Base-by-base conservation (phyloP, 2,113 vertebrate genomes). In the Pandion haliaetus region DNA sequence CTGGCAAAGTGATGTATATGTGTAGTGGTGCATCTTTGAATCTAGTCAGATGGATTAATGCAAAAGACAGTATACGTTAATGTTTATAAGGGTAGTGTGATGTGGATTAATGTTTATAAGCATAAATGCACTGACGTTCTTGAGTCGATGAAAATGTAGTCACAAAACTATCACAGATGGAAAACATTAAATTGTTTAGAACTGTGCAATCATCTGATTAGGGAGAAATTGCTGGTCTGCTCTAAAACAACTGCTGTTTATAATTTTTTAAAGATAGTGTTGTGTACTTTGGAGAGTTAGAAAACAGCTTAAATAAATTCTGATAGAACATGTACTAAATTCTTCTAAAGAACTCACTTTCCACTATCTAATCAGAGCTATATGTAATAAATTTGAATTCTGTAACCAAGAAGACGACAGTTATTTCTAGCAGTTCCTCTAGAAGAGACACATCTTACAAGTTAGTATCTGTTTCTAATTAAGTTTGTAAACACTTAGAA, bases 381-480 rank as follows among this genome's bases (percentile, higher is more conserved):
- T 32, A 74, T 47, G 47, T 76, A 70, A 34, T 86, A 87, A 52
- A 45, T 80, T 54, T 70, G 32, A 91, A 58, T 67, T 74, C 25
- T 78, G 1, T 77, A 81, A 61, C 14, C 42, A 61, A 84, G 72
- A 29, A 67, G 31, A 55, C 47, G 81, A 28, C 44, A 82, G 69
- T 86, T 92, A 71, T 83, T 95, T 87, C 25, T 65, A 74, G 71
- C 52, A 83, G 47, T 49, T 92, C 24, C n/a, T 88, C 78, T 62
- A 42, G 61, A 78, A 57, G 12, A 97, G 52, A 54, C 34, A 18
- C 69, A n/a, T 84, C 59, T 92, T 71, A 67, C 1, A 14, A 66
- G 42, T 86, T 81, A 66, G 9, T 72, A 11, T 96, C 96, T 97
- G 96, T 94, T 97, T 93, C 62, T 91, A 38, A 90, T 98, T 96